phyloP scores from a whole-genome alignment of 2,113 vertebrate genomes.

The Oplegnathus fasciatus region DNA sequence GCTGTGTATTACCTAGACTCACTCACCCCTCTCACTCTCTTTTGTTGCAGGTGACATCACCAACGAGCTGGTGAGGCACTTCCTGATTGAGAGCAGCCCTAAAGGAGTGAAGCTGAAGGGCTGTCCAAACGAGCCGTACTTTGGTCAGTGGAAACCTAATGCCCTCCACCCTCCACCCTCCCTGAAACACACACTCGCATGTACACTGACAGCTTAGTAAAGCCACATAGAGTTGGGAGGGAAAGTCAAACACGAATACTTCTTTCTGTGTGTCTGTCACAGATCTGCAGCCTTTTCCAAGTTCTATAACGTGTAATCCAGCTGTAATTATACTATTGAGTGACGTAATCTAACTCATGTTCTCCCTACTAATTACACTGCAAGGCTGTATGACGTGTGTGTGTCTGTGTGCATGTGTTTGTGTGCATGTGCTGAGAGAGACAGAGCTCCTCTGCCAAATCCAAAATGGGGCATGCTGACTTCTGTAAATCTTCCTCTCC shows the following conservation, averaged over 20 bases:
- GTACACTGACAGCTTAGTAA: not conserved
- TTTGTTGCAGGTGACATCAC: constrained; percentile 87
- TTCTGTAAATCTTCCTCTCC: constrained; percentile 15
- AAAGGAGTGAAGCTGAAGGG: constrained; percentile 99
- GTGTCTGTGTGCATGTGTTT: not conserved
- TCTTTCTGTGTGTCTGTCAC: constrained; percentile 6
- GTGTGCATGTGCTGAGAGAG: not conserved
- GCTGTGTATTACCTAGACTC: not conserved
- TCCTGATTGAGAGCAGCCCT: constrained; percentile 97
- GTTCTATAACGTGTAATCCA: constrained; percentile 46
- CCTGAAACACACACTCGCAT: not conserved
- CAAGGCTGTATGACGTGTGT: constrained; percentile 11
- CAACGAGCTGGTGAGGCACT: constrained; percentile 96
- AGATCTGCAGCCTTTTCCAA: constrained; percentile 17
- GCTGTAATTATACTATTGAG: constrained; percentile 56
- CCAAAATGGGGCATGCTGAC: not conserved
- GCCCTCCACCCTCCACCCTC: not conserved
- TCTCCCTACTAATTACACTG: constrained; percentile 65
- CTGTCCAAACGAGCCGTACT: constrained; percentile 97
- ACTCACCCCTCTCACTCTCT: not conserved
- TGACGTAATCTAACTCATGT: constrained; percentile 48
- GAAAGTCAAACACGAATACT: not conserved
- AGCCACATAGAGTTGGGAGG: not conserved
- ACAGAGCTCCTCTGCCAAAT: not conserved
- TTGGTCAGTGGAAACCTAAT: constrained; percentile 87